These are phyloP conservation scores for Gastracanthus pulcherrimus DNA, from an alignment of 2,888 invertebrate genomes.

Conservation along the genomic window DNA sequence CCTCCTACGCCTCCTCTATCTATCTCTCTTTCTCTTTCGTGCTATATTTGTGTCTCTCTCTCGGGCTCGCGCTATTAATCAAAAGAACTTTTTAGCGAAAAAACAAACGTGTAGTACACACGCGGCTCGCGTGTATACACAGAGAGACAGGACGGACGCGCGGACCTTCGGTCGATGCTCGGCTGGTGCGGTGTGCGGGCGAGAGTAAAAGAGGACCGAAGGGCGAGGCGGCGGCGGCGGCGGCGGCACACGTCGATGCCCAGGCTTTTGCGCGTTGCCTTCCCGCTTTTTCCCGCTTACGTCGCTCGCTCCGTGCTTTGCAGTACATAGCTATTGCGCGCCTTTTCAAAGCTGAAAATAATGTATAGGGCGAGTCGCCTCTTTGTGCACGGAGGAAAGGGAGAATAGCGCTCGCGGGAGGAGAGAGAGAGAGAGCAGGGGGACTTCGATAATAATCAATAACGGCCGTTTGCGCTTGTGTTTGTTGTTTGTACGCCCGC, in stretches of 20 bases:
- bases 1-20: too few relatives aligned
- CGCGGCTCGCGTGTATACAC: neutral
- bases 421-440: conserved; percentile 14
- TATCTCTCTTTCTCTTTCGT: too few relatives aligned
- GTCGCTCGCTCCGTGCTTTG: conserved; percentile 59
- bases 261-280: conserved; percentile 33
- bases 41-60: conserved; percentile 53
- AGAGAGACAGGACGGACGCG: conserved; percentile 11
- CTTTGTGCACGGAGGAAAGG: conserved; percentile 29
- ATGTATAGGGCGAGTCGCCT: conserved; percentile 41
- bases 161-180: conserved; percentile 9
- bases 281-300: conserved; percentile 54
- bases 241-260: conserved; percentile 45
- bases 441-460: conserved; percentile 57
- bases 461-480: conserved; percentile 40
- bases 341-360: conserved; percentile 56
- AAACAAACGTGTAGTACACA: conserved; percentile 60
- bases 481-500: conserved; percentile 40
- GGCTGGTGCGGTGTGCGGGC: neutral
- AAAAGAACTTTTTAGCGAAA: conserved; percentile 67
- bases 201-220: conserved; percentile 37
- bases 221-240: conserved; percentile 20
- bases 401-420: neutral
- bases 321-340: conserved; percentile 39
- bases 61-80: conserved; percentile 75